Base-by-base conservation (phyloP, 2,888 invertebrate genomes). In the Meliscaeva auricollis region DNA sequence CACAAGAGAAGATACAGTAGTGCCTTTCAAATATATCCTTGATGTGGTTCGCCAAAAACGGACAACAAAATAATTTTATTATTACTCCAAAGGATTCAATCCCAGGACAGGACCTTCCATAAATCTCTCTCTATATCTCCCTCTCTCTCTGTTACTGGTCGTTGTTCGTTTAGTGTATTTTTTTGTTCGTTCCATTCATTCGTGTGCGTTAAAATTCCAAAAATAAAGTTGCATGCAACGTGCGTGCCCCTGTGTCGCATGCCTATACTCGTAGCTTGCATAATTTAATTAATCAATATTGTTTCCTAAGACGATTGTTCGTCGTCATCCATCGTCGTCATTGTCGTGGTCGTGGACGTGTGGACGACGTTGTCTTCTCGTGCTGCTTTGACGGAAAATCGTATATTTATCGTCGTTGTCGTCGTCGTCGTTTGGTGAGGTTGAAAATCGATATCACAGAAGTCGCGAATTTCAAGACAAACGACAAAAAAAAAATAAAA, bases 221-320 rank as follows among this genome's bases (percentile, higher is more conserved):
- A 22, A 74, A 64, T 48, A 46, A n/a, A 30, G 35, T 26, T 76
- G 76, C 76, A 77, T 81, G 62, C 85, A 73, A 30, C 68, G 85
- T 81, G 72, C 76, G 79, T 77, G 52, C 48, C 38, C 54, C 81
- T 50, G 56, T 50, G 56, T 17, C 68, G 69, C 41, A 15, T 54
- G 3, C 11, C 3, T 48, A 69, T 17, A 13, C 52, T 69, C 13
- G 38, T 38, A 56, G 74, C 79, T 81, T 85, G 85, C 85, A 85
- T 85, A 85, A 85, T 85, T 85, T 81, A 81, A 85, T 85, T 81
- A 80, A 85, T 85, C 85, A 81, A 85, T 85, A 85, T 73, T 73
- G 60, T 81, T 85, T 72, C 76, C 76, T 68, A 44, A 48, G 66
- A 50, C 66, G 22, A 66, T 50, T 70, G 26, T 64, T 38, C 11